Percentiles rank a stretch among this genome's conserved stretches.
Evolutionary conservation across 2,797 vertebrate genomes (phyloP).

Genomic region (Xerus rutilus): DNA sequence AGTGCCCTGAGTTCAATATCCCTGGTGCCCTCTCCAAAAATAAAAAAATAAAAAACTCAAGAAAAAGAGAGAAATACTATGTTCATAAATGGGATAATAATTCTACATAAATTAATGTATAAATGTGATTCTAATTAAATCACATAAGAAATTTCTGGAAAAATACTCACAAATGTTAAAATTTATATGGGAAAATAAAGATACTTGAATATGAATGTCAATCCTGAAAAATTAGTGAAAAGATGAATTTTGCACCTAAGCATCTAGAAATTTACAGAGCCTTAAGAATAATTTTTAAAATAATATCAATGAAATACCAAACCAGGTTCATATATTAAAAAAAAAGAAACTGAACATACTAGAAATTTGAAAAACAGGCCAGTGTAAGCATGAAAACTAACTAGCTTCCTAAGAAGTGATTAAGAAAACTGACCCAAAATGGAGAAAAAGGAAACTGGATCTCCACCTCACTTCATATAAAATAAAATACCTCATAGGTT

Average conservation of each 20-base stretch:
- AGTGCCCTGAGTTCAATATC: too few species aligned
- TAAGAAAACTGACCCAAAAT: background rate
- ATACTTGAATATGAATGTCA: background rate
- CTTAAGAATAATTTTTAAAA: background rate
- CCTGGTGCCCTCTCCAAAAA: too few species aligned
- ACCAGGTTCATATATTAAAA: background rate
- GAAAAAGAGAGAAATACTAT: background rate
- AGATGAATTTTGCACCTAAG: background rate
- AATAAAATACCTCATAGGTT: background rate
- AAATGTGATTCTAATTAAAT: background rate
- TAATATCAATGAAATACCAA: background rate
- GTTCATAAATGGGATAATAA: background rate
- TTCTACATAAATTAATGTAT: background rate
- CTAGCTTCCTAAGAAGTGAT: background rate
- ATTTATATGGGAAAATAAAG: background rate
- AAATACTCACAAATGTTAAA: conserved; percentile 44
- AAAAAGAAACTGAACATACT: background rate
- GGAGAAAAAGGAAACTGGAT: background rate
- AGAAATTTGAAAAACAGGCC: background rate
- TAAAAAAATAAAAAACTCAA: background rate
- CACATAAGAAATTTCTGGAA: background rate
- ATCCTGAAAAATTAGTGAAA: conserved; percentile 27
- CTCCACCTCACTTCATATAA: background rate
- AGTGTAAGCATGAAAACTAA: background rate
- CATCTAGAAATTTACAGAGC: background rate